phyloP scores from a whole-genome alignment of 2,113 vertebrate species.

The Heloderma charlesbogerti region DNA sequence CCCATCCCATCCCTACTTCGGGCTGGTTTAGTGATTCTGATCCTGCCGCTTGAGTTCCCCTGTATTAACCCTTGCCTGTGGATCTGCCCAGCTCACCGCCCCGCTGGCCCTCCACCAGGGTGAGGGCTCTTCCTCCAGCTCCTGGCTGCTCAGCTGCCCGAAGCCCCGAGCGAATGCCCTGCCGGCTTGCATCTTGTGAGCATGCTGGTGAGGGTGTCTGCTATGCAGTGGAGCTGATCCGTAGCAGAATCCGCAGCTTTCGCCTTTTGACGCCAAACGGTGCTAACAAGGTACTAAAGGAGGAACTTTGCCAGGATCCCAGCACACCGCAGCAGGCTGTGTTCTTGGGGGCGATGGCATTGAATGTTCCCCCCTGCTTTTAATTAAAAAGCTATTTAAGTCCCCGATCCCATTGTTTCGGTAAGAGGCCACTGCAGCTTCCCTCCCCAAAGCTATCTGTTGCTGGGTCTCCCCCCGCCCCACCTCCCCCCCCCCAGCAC shows the following conservation, averaged over 20 bases:
- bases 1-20: too few species aligned
- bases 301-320: not conserved
- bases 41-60: not conserved
- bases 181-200: not conserved
- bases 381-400: not conserved
- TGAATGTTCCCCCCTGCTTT: not conserved
- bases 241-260: not conserved
- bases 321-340: not conserved
- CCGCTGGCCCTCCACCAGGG: too few species aligned
- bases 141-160: not conserved
- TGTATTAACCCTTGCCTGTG: too few species aligned
- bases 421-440: not conserved
- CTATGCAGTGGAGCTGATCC: not conserved
- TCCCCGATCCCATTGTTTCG: not conserved
- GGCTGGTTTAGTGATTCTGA: too few species aligned
- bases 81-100: too few species aligned
- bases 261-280: not conserved
- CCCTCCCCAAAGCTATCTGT: not conserved
- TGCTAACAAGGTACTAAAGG: not conserved
- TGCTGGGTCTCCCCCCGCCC: not conserved
- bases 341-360: not conserved
- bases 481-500: accelerated
- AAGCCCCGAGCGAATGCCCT: not conserved
- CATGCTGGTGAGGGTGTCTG: not conserved
- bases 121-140: not conserved